Base-by-base conservation (phyloP, 37 sponge, comb jelly and placozoan genomes). In the Geodia barretti region DNA sequence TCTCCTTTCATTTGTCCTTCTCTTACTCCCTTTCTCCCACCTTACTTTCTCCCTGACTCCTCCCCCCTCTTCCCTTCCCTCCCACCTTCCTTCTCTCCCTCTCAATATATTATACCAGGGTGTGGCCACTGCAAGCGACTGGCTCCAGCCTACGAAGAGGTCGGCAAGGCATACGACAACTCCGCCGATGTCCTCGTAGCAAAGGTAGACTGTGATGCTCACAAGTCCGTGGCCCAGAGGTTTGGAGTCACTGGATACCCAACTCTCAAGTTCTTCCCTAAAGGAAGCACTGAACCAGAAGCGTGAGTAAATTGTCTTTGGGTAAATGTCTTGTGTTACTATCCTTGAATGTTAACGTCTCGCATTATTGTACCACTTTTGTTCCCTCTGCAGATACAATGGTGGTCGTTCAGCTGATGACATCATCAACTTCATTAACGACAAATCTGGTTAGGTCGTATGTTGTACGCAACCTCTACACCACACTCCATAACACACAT, bases 91-190 rank as follows among this genome's bases (percentile, higher is more conserved):
- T n/a, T n/a, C 30, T 39, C 9, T n/a, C n/a, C n/a, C n/a, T n/a
- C n/a, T n/a, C n/a, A n/a, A n/a, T n/a, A n/a, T n/a, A n/a, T 17
- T 47, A 47, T 47, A 14, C 14, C 62, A 94, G 95, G 98, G 98
- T 97, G 98, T 85, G 98, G 98, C 37, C 98, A 97, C 77, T 97
- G 98, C 78, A 97, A 97, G 79, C 64, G 88, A 5, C 80, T 97
- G 25, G 98, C 93, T 29, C 95, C 98, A 14, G 95, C 79, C 23
- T 97, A 92, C 65, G 98, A 97, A 62, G 80, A 95, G 65, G 95
- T 95, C 0, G 98, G 95, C 4, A 80, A 79, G 47, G 95, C 95
- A 1, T 97, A 90, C 72, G 89, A 80, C 63, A 81, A 78, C 31
- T 76, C 41, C 7, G 73, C 39, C 34, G 77, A 83, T 74, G 98